Evolutionary conservation across 92 coral and sea anemone genomes (phyloP).

Genomic region (Isaurus tuberculatus): DNA sequence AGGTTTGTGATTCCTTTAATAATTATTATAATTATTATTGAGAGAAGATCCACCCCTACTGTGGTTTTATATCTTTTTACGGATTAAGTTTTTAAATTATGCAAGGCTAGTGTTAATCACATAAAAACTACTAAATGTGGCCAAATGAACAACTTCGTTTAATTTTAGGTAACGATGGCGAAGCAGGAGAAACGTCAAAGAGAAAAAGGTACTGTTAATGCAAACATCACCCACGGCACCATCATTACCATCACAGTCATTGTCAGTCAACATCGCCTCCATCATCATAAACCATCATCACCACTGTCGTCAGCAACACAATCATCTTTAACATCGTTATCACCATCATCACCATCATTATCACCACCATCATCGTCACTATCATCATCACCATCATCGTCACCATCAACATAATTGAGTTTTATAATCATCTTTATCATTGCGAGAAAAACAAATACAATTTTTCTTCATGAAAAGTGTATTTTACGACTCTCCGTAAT

Average conservation of each 20-base stretch:
- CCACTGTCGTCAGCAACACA: too few relatives aligned
- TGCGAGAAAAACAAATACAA: neutral
- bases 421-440: too few relatives aligned
- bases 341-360: too few relatives aligned
- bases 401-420: too few relatives aligned
- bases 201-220: constrained; percentile 3
- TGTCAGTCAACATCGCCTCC: too few relatives aligned
- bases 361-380: too few relatives aligned
- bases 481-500: neutral
- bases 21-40: neutral
- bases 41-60: too few relatives aligned
- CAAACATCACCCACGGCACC: neutral
- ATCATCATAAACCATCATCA: too few relatives aligned
- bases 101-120: neutral
- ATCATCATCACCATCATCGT: too few relatives aligned
- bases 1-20: constrained; percentile 1
- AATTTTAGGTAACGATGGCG: neutral
- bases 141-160: neutral
- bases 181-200: constrained; percentile 8
- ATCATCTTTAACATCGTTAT: too few relatives aligned
- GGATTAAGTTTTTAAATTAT: neutral
- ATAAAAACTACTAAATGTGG: neutral
- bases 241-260: neutral
- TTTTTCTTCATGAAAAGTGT: neutral
- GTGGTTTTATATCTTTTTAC: neutral